Percentiles rank a stretch among this genome's conserved stretches.
Conservation (phyloP, 2,113 vertebrate genomes). For the Polypterus senegalus region DNA sequence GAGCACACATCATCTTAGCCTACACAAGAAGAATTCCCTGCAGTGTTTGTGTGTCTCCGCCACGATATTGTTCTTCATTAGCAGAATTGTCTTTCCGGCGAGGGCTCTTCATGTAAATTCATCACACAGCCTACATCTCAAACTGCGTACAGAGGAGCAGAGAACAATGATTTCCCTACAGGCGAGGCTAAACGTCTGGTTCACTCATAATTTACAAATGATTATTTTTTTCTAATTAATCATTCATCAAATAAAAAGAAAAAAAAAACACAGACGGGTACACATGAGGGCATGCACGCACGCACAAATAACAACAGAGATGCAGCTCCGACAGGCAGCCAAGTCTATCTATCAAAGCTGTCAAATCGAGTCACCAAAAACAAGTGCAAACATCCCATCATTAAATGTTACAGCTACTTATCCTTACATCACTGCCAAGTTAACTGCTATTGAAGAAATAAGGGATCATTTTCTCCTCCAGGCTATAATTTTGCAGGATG, state of each 20-base stretch:
- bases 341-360: slow-evolving; percentile 46
- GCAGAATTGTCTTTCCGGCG: slow-evolving; percentile 24
- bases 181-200: slow-evolving; percentile 55
- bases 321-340: slow-evolving; percentile 38
- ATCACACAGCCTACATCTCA: slow-evolving; percentile 38
- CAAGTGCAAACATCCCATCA: slow-evolving; percentile 36
- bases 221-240: slow-evolving; percentile 67
- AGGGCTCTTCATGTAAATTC: slow-evolving; percentile 51
- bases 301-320: slow-evolving; percentile 46
- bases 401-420: slow-evolving; percentile 37
- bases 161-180: slow-evolving; percentile 43
- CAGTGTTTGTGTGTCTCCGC: too few relatives aligned
- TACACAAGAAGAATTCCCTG: too few relatives aligned
- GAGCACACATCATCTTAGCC: too few relatives aligned
- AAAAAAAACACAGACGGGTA: slow-evolving; percentile 17
- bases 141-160: slow-evolving; percentile 31
- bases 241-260: slow-evolving; percentile 49
- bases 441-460: slow-evolving; percentile 19
- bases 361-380: slow-evolving; percentile 23
- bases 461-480: slow-evolving; percentile 18
- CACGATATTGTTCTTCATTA: too few relatives aligned
- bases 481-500: slow-evolving; percentile 38
- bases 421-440: slow-evolving; percentile 35
- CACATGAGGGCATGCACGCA: too few relatives aligned
- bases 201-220: slow-evolving; percentile 55